Evolutionary conservation across 2,113 vertebrate species (phyloP).

Genomic region (Coregonus clupeaformis): DNA sequence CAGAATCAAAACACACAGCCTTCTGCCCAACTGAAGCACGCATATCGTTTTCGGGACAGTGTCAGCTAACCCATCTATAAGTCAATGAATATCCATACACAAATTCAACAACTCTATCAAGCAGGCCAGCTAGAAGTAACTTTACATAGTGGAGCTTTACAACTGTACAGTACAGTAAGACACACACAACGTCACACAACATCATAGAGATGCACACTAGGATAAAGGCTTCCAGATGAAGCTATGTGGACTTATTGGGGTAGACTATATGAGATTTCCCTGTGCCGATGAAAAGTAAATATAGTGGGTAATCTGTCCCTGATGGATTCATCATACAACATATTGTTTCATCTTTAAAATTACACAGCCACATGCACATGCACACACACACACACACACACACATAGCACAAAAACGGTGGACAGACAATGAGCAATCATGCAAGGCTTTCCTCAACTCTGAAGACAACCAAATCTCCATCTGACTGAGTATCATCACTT

Average conservation of each 20-base stretch:
- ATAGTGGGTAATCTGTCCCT: no score
- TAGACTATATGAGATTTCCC: no score
- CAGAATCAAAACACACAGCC: no score
- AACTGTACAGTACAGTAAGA: not conserved
- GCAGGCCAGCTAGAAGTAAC: no score
- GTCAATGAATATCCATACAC: slow-evolving; percentile 42
- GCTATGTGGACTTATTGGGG: no score
- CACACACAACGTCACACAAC: not conserved
- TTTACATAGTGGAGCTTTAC: no score
- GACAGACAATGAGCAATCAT: slow-evolving; percentile 3
- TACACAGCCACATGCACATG: not conserved
- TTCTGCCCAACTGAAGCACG: no score
- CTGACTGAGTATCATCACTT: not conserved
- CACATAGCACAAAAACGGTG: not conserved
- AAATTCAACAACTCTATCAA: slow-evolving; percentile 19
- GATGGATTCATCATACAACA: no score
- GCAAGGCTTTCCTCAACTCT: not conserved
- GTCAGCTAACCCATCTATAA: slow-evolving; percentile 20
- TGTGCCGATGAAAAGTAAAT: not conserved
- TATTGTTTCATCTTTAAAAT: not conserved
- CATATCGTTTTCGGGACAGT: no score
- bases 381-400: slow-evolving; percentile 1
- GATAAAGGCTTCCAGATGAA: not conserved
- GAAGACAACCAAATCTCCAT: not conserved
- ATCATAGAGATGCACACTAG: not conserved